Evolutionary conservation across 23 tunicate genomes (phyloP), one percentile per base, ranked within the genome.

Genomic region (Oikopleura dioica): DNA sequence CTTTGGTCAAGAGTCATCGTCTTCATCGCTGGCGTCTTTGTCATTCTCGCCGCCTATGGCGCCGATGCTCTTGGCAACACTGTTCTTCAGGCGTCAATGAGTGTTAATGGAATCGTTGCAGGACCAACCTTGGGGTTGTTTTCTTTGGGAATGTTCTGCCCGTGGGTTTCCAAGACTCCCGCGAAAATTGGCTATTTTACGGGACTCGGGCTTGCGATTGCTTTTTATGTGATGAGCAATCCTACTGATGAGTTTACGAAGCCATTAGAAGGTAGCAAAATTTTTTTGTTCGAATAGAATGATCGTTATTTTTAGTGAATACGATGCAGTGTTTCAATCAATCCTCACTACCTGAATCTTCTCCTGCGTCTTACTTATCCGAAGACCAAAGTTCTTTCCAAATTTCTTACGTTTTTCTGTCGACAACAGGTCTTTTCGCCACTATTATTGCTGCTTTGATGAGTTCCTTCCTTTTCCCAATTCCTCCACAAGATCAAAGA

Each of bases 81-180:
- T 2, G 72, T 63, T 24, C 33, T 63, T 23, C 72, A 63, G 30
- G 72, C 72, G 28, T 23, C 72, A 21, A 63, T 63, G 72, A 63
- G 72, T 63, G 72, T 63, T 26, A 63, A 63, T 26, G 72, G 72
- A 16, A 63, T 63, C n/a, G 72, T 63, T 24, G 72, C 72, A 4
- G 72, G 72, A 16, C 72, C 72, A 23, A 28, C n/a, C 4, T 26
- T 63, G 72, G 72, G 72, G 2, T 28, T 63, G 26, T 63, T 63
- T 26, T 12, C 72, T 28, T 28, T 63, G 28, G 72, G 72, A 24
- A 63, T 63, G 72, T 63, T 63, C n/a, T 63, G 72, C 72, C 72
- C 72, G 26, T 63, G 72, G 72, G 72, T 63, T 63, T 23, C 32
- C 30, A 12, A 4, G 2, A 28, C 26, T 5, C 72, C 72, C 33